Conservation (phyloP, 2,113 vertebrate species). For the Sphyrna mokarran region DNA sequence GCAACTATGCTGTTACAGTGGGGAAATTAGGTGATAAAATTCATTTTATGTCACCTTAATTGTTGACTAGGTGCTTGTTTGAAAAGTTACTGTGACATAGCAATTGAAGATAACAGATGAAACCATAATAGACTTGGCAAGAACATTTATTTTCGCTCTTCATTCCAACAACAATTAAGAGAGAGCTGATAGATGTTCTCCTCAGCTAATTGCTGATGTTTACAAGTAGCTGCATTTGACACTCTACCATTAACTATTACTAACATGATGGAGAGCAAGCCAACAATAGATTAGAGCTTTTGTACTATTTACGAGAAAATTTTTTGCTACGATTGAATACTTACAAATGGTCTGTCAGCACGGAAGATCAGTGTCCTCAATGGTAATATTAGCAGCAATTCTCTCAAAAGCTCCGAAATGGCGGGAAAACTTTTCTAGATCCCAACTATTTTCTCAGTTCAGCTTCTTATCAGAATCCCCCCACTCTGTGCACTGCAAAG, state of each 20-base stretch:
- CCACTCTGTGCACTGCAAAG: too few relatives aligned
- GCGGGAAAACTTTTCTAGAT: too few relatives aligned
- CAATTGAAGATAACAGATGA: constrained; percentile 18
- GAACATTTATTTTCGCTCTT: constrained; percentile 17
- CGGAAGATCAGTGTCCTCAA: not conserved
- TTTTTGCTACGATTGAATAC: not conserved
- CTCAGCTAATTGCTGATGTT: not conserved
- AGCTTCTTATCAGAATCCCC: too few relatives aligned
- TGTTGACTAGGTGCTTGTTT: constrained; percentile 3
- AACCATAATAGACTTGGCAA: not conserved
- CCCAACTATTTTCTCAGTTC: too few relatives aligned
- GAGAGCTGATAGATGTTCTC: not conserved
- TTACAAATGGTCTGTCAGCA: not conserved
- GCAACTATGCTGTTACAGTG: not conserved
- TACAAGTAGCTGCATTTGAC: constrained; percentile 1
- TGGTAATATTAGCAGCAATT: not conserved
- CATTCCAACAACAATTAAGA: not conserved
- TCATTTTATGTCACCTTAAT: constrained; percentile 32
- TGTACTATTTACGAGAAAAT: not conserved
- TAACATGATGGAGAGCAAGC: not conserved
- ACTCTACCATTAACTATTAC: not conserved
- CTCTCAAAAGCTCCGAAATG: too few relatives aligned
- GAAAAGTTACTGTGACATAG: not conserved
- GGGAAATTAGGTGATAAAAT: not conserved
- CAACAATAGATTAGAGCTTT: not conserved